Evolutionary conservation across 2,888 invertebrate genomes (phyloP).

Genomic region (Cryptus armator): DNA sequence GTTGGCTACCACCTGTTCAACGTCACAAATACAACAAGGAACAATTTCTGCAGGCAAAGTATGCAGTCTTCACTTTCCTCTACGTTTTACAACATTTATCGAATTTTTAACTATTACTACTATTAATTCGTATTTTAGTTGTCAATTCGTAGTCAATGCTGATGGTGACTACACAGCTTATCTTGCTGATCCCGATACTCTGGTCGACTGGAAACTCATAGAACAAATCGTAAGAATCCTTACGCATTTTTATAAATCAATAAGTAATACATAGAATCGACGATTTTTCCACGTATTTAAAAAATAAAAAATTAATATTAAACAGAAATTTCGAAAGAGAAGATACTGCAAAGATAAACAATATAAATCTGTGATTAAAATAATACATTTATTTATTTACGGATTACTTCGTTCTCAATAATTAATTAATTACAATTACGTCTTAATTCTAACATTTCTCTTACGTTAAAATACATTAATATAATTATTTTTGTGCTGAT

Average conservation of each 20-base stretch:
- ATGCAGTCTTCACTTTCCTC: slow-evolving; percentile 70
- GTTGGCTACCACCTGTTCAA: slow-evolving; percentile 85
- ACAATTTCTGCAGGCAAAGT: slow-evolving; percentile 97
- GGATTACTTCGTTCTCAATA: too few species aligned
- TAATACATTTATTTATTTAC: neutral
- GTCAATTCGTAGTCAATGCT: slow-evolving; percentile 97
- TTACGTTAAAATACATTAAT: neutral
- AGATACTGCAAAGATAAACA: too few species aligned
- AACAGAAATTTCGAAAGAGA: too few species aligned
- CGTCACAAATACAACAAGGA: slow-evolving; percentile 95
- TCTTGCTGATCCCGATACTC: slow-evolving; percentile 93
- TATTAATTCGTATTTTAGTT: slow-evolving; percentile 87
- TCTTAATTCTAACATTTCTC: too few species aligned
- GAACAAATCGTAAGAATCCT: slow-evolving; percentile 94
- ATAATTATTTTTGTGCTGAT: neutral
- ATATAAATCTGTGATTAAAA: too few species aligned
- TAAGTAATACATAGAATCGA: neutral
- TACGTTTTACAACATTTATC: slow-evolving; percentile 37
- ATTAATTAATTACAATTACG: too few species aligned
- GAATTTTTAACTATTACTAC: neutral
- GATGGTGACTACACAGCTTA: slow-evolving; percentile 93
- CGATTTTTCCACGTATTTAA: neutral
- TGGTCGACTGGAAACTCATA: slow-evolving; percentile 96
- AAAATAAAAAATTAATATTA: neutral
- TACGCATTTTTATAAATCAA: slow-evolving; percentile 1